A percentile compares a stretch with the other conserved stretches of the same genome.
Conservation (phyloP, 2,888 invertebrate genomes). For the Ormyrus rosae region DNA sequence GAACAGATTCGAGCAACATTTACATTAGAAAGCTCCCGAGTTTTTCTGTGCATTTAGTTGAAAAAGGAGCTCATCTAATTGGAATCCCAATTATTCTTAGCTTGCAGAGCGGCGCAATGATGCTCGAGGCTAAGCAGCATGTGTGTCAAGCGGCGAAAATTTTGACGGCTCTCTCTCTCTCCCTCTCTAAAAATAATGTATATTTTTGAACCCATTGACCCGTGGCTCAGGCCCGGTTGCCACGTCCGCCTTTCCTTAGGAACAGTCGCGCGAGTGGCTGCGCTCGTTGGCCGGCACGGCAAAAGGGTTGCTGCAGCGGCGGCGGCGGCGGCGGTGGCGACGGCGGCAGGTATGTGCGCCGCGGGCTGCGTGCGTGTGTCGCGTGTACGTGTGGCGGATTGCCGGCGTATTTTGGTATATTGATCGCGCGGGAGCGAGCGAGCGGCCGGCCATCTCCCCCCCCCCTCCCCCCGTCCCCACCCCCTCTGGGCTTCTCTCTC, state of each 20-base stretch:
- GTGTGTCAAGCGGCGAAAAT: not conserved
- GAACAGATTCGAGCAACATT: no score
- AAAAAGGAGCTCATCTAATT: no score
- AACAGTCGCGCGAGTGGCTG: not conserved
- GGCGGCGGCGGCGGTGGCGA: not conserved
- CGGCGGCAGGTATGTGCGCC: not conserved
- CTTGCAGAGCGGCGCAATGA: no score
- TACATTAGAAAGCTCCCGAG: no score
- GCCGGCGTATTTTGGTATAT: conserved; percentile 76
- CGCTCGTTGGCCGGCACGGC: not conserved
- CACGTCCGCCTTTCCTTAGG: no score
- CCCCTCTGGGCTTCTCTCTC: conserved; percentile 57
- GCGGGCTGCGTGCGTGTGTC: conserved; percentile 24
- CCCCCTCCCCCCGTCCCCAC: conserved; percentile 55
- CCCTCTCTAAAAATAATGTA: not conserved
- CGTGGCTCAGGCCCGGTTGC: not conserved
- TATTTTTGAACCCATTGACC: not conserved
- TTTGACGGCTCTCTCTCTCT: not conserved
- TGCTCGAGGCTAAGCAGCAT: no score
- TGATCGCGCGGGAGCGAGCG: conserved; percentile 68
- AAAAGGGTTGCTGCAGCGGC: conserved; percentile 23
- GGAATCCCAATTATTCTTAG: no score
- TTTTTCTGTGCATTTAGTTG: no score
- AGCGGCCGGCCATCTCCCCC: conserved; percentile 72
- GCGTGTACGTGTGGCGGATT: conserved; percentile 68